These are phyloP conservation scores for Halichondria panicea DNA, from an alignment of 37 sponge, comb jelly and placozoan genomes.

Conservation along the genomic window DNA sequence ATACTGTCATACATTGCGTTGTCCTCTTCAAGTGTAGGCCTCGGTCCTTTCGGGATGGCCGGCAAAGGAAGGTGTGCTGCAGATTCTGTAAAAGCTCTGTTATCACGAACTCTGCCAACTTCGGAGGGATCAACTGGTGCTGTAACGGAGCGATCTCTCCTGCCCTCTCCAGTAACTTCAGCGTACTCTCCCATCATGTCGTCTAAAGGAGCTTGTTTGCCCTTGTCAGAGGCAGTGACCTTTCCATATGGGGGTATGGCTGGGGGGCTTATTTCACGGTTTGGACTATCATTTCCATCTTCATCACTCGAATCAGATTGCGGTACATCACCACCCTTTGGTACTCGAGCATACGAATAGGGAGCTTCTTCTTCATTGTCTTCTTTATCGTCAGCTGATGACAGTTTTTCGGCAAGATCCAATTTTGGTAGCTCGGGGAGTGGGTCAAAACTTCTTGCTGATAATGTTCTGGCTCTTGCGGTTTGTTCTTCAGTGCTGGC, in stretches of 20 bases:
- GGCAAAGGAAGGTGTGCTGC: conserved; percentile 41
- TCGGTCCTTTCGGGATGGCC: conserved; percentile 4
- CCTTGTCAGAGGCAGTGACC: conserved; percentile 7
- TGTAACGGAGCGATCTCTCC: conserved; percentile 28
- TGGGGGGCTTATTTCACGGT: background rate
- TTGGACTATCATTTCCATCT: background rate
- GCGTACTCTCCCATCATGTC: conserved; percentile 27
- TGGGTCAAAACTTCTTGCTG: conserved; percentile 12
- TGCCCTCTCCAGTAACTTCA: conserved; percentile 14
- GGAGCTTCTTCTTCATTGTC: conserved; percentile 31
- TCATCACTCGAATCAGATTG: background rate
- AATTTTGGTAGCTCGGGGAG: conserved; percentile 22
- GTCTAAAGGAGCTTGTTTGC: background rate
- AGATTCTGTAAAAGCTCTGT: conserved; percentile 8
- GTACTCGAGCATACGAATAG: conserved; percentile 23
- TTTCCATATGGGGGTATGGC: conserved; percentile 18
- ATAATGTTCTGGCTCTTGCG: no score
- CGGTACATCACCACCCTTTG: background rate
- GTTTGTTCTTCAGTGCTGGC: no score
- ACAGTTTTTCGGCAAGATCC: background rate
- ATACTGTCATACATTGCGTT: conserved; percentile 43
- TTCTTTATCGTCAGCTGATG: conserved; percentile 19
- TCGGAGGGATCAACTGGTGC: conserved; percentile 29
- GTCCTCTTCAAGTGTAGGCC: background rate
- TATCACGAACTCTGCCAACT: conserved; percentile 4